Evolutionary conservation across 2,797 vertebrate genomes (phyloP).

Genomic region (Pangasius sanitwongsei): DNA sequence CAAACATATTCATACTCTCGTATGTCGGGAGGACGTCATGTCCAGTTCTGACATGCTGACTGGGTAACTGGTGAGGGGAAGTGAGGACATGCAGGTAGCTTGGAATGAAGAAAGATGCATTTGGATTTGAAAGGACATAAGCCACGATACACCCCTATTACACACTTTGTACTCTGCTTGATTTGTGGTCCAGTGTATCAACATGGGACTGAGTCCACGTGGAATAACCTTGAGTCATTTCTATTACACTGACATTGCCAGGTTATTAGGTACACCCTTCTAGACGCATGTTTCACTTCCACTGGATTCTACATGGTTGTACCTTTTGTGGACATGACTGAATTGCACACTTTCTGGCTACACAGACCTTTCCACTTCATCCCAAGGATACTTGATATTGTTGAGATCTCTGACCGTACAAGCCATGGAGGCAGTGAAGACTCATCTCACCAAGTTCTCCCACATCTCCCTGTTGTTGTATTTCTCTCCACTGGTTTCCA

Average conservation of each 20-base stretch:
- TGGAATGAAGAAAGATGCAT: not conserved
- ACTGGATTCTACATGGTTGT: not conserved
- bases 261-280: not conserved
- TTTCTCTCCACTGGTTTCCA: not conserved
- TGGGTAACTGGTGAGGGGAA: constrained; percentile 6
- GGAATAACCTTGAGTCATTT: not conserved
- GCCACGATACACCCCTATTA: not conserved
- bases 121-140: not conserved
- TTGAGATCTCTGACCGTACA: not conserved
- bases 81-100: constrained; percentile 3
- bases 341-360: not conserved
- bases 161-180: not conserved
- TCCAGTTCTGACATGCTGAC: constrained; percentile 4
- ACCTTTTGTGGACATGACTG: not conserved
- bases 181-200: not conserved
- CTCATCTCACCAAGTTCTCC: not conserved
- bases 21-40: not conserved
- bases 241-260: not conserved
- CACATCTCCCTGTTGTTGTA: not conserved
- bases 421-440: not conserved
- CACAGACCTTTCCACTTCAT: not conserved
- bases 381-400: not conserved
- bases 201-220: not conserved
- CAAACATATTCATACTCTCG: constrained; percentile 22
- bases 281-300: not conserved